These are phyloP conservation scores for Canis aureus DNA, from an alignment of 2,113 vertebrate species.

Conservation along the genomic window DNA sequence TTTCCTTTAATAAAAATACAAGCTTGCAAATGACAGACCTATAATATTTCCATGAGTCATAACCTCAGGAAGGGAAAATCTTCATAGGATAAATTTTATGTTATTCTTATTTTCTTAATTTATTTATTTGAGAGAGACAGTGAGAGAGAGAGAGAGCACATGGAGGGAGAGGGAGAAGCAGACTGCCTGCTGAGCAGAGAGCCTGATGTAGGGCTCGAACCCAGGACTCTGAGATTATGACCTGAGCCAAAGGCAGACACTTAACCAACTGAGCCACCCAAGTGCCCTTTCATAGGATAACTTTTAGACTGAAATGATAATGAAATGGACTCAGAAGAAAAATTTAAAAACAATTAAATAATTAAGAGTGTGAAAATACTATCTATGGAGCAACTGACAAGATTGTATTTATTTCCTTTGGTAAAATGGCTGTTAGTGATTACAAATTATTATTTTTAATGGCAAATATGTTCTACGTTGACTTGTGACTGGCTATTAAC, in stretches of 20 bases:
- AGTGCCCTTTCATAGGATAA: background rate
- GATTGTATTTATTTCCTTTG: background rate
- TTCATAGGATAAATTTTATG: background rate
- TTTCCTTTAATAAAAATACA: constrained; percentile 40
- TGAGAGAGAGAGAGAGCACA: too few relatives aligned
- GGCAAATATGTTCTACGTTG: background rate
- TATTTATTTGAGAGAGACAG: too few relatives aligned
- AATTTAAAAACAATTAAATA: background rate
- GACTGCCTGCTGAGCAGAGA: too few relatives aligned
- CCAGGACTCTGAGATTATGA: too few relatives aligned
- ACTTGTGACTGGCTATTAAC: background rate
- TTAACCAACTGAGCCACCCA: too few relatives aligned
- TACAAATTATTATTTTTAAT: background rate
- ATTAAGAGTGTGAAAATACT: background rate
- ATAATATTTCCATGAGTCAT: background rate
- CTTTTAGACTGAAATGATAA: constrained; percentile 8
- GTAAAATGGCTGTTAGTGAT: background rate
- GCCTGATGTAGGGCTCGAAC: too few relatives aligned
- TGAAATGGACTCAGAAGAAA: background rate
- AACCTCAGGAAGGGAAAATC: constrained; percentile 1
- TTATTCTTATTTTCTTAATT: too few relatives aligned
- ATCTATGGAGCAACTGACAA: background rate
- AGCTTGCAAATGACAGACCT: constrained; percentile 35
- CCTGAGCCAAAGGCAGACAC: too few relatives aligned
- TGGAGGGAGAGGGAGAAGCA: too few relatives aligned